phyloP scores from a whole-genome alignment of 2,797 vertebrate species.

The Austrolebias charrua region DNA sequence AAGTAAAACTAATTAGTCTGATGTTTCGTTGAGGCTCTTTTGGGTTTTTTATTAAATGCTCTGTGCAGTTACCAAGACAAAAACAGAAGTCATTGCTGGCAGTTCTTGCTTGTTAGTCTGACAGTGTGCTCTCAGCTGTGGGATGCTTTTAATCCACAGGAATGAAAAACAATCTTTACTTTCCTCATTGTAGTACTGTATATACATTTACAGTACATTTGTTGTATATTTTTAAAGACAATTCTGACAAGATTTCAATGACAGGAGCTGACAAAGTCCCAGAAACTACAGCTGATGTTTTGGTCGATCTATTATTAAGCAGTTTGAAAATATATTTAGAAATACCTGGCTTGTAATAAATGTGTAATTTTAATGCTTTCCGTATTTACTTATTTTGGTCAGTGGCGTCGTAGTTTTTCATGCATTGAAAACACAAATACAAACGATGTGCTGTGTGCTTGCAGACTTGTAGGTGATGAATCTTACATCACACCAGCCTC shows the following conservation, averaged over 20 bases:
- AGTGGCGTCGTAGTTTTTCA: no score
- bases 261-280: no score
- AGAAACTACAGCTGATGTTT: no score
- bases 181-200: neutral
- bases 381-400: no score
- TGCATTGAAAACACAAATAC: no score
- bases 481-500: no score
- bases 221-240: neutral
- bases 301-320: no score
- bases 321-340: no score
- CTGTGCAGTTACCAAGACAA: conserved; percentile 29
- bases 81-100: conserved; percentile 40
- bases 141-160: conserved; percentile 7
- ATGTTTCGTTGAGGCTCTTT: conserved; percentile 39
- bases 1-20: conserved; percentile 39
- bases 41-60: conserved; percentile 32
- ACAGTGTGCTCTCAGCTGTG: neutral
- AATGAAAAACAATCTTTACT: conserved; percentile 3
- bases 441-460: no score
- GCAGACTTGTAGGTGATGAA: no score
- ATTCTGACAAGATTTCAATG: neutral
- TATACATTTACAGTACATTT: neutral
- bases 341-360: no score
- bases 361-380: no score
- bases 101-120: neutral